Conservation (phyloP, 1,140 invertebrate species). For the Bemisia tabaci region DNA sequence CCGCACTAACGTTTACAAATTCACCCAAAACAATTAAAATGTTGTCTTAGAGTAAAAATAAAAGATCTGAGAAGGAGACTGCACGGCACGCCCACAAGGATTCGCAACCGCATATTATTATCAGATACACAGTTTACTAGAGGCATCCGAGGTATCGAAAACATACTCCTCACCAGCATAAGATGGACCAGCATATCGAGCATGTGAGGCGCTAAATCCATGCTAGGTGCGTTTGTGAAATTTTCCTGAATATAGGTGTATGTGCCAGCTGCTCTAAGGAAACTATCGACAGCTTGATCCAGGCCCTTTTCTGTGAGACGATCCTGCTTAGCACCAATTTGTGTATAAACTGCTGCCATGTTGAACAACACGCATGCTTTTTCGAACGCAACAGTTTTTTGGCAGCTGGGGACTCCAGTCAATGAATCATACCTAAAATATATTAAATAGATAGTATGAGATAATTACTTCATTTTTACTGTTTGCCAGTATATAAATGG, state of each 20-base stretch:
- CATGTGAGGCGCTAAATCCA: conserved; percentile 81
- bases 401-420: conserved; percentile 76
- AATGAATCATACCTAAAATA: conserved; percentile 41
- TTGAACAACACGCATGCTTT: conserved; percentile 93
- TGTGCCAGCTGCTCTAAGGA: conserved; percentile 76
- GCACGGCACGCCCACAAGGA: no score
- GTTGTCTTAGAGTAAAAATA: no score
- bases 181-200: conserved; percentile 68
- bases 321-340: conserved; percentile 76
- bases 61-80: no score
- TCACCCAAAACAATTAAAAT: no score
- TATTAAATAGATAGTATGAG: no score
- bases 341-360: conserved; percentile 83
- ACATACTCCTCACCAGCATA: conserved; percentile 77
- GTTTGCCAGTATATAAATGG: no score
- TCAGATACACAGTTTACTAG: no score
- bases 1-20: no score
- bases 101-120: no score
- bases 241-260: conserved; percentile 87
- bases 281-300: conserved; percentile 74
- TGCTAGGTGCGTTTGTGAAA: conserved; percentile 90
- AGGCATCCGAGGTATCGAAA: no score
- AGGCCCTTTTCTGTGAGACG: conserved; percentile 47
- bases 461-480: no score
- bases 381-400: conserved; percentile 87